Percentiles rank a stretch among this genome's conserved stretches.
These are phyloP conservation scores for Polypedilum vanderplanki DNA, from an alignment of 1,140 invertebrate genomes.

Conservation along the genomic window DNA sequence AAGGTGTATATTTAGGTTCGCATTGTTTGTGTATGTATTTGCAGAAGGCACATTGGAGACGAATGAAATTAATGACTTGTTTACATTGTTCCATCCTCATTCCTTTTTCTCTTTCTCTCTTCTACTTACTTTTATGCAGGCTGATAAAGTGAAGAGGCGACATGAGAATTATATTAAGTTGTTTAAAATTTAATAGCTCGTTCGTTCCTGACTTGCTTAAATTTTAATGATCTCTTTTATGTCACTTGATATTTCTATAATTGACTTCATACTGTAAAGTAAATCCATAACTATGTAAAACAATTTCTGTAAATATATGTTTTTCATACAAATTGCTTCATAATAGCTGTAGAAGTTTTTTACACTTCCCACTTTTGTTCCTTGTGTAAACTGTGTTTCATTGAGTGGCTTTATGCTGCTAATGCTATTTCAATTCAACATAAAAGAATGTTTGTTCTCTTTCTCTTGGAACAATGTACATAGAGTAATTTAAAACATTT, in stretches of 20 bases:
- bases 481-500: not conserved
- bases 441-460: no score
- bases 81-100: not conserved
- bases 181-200: constrained; percentile 1
- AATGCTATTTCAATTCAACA: no score
- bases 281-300: not conserved
- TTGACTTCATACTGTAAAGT: no score
- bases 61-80: not conserved
- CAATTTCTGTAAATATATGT: not conserved
- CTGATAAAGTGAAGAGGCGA: not conserved
- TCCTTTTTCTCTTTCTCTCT: not conserved
- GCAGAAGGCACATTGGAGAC: constrained; percentile 1
- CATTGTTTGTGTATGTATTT: not conserved
- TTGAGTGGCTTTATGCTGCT: no score
- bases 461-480: no score
- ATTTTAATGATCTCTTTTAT: no score
- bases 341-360: not conserved
- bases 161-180: not conserved
- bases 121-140: not conserved
- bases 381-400: not conserved
- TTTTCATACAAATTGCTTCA: constrained; percentile 7
- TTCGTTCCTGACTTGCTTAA: no score
- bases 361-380: not conserved
- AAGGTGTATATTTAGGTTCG: no score
- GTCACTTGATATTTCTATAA: no score